Conservation (phyloP, 2,113 vertebrate genomes). For the Grantiella picta region DNA sequence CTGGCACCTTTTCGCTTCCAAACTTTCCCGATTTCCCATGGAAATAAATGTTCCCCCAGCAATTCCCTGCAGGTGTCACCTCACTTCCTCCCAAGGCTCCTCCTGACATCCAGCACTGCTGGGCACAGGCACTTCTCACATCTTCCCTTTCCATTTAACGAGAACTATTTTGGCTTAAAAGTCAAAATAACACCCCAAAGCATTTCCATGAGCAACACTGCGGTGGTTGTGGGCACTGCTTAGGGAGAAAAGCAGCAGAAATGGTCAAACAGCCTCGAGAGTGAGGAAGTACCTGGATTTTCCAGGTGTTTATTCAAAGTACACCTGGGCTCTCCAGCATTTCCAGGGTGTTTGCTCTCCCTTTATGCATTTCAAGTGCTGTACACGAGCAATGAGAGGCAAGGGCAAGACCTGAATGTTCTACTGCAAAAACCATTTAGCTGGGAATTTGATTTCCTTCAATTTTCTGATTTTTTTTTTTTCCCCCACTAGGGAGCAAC, state of each 20-base stretch:
- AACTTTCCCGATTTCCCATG: not conserved
- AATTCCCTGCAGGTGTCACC: not conserved
- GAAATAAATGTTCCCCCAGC: not conserved
- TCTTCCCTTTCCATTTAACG: not conserved
- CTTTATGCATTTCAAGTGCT: not conserved
- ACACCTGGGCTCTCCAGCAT: not conserved
- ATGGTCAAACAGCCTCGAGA: not conserved
- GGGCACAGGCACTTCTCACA: not conserved
- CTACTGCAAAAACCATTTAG: constrained; percentile 31
- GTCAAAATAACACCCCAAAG: not conserved
- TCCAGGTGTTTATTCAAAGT: not conserved
- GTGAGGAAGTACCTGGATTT: not conserved
- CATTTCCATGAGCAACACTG: not conserved
- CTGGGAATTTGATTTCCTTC: constrained; percentile 40
- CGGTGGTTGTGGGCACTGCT: not conserved
- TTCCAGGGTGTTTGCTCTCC: not conserved
- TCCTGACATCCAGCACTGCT: not conserved
- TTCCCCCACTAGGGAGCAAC: constrained; percentile 39
- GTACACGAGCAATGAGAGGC: not conserved
- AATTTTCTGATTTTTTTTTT: not conserved
- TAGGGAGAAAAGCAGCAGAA: not conserved
- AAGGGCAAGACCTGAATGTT: constrained; percentile 30
- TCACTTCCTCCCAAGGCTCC: not conserved
- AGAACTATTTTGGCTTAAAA: not conserved
- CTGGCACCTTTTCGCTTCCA: not conserved